phyloP scores from a whole-genome alignment of 2,113 vertebrate genomes.

The Campylomormyrus tamandua region DNA sequence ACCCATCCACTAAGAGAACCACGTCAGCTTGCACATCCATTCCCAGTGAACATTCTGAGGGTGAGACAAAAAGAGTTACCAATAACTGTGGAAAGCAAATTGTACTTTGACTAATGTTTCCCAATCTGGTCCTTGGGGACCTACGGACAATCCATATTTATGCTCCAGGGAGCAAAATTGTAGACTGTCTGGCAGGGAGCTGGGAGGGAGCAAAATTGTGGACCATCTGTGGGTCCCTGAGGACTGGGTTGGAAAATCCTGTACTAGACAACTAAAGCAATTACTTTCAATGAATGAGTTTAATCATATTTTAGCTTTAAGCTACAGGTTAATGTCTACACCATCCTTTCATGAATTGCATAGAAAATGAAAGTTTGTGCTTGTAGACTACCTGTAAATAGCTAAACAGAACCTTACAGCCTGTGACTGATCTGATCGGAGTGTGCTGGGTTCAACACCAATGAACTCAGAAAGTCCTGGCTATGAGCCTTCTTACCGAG shows the following conservation, averaged over 20 bases:
- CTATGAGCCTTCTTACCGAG: constrained; percentile 68
- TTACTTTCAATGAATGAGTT: not conserved
- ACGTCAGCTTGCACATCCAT: constrained; percentile 93
- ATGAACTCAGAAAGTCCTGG: not conserved
- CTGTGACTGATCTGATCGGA: not conserved
- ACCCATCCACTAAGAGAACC: constrained; percentile 92
- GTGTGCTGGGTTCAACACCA: not conserved
- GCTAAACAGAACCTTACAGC: not conserved
- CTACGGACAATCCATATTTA: not conserved
- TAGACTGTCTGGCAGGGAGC: not conserved
- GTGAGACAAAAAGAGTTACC: constrained; percentile 29
- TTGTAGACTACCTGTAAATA: not conserved
- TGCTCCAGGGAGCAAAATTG: not conserved
- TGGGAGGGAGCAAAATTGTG: not conserved
- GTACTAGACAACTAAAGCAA: not conserved
- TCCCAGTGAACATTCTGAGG: constrained; percentile 83
- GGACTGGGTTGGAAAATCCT: not conserved
- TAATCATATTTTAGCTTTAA: not conserved
- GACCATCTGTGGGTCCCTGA: not conserved
- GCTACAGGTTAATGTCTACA: not conserved
- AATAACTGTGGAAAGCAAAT: not conserved
- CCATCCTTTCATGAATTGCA: not conserved
- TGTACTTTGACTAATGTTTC: not conserved
- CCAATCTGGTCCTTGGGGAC: not conserved
- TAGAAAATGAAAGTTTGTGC: not conserved